These are phyloP conservation scores for Hirtodrosophila duncani DNA, from an alignment of 2,888 invertebrate species.

Conservation along the genomic window DNA sequence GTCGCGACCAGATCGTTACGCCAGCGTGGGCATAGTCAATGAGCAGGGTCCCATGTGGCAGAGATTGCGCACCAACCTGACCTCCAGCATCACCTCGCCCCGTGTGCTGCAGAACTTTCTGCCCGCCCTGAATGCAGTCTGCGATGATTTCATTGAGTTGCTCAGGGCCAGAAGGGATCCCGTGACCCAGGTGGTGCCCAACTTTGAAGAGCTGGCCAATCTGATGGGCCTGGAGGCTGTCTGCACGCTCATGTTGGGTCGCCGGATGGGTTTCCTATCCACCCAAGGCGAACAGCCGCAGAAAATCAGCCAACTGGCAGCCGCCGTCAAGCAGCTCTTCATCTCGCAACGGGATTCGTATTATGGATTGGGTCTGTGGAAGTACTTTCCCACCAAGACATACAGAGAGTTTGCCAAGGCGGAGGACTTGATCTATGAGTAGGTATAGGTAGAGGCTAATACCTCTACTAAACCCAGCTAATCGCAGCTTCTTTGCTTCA, in stretches of 20 bases:
- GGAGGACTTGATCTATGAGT: conserved; percentile 90
- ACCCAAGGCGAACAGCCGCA: conserved; percentile 79
- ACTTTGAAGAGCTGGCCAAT: conserved; percentile 87
- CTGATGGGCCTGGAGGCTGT: conserved; percentile 90
- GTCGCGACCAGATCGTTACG: conserved; percentile 87
- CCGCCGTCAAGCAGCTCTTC: conserved; percentile 88
- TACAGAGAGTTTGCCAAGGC: conserved; percentile 85
- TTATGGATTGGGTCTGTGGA: conserved; percentile 89
- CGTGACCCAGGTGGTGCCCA: conserved; percentile 80
- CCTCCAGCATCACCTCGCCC: conserved; percentile 87
- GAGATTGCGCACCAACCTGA: conserved; percentile 84
- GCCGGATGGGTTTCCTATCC: conserved; percentile 86
- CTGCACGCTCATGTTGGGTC: conserved; percentile 88
- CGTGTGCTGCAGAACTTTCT: conserved; percentile 86
- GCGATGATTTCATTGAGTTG: conserved; percentile 87
- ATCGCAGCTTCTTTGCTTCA: conserved; percentile 19
- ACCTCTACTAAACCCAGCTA: neutral
- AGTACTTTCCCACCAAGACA: conserved; percentile 85
- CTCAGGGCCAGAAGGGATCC: conserved; percentile 81
- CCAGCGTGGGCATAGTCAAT: conserved; percentile 89
- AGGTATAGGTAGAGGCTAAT: conserved; percentile 73
- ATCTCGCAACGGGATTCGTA: conserved; percentile 88
- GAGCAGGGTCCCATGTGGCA: conserved; percentile 91
- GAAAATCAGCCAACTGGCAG: conserved; percentile 82
- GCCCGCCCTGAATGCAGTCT: conserved; percentile 86